Conservation (phyloP, 2,888 invertebrate species). For the Caenorhabditis zanzibari region DNA sequence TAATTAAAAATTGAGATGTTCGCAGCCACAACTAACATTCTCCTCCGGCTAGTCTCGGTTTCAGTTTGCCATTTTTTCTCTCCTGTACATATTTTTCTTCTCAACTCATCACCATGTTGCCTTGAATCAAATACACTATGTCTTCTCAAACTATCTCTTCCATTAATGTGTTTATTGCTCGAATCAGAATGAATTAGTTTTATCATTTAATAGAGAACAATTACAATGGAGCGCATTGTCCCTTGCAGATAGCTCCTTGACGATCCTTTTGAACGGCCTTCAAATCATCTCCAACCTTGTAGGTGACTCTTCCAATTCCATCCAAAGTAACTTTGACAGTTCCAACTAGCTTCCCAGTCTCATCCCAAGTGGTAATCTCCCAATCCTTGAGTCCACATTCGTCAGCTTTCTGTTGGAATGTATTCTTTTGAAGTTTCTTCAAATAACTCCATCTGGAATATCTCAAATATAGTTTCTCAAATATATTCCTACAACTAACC, state of each 20-base stretch:
- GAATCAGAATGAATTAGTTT: constrained; percentile 33
- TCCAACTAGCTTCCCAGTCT: constrained; percentile 69
- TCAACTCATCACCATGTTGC: constrained; percentile 16
- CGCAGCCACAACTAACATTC: neutral
- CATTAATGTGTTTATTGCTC: constrained; percentile 4
- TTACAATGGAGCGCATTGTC: constrained; percentile 80
- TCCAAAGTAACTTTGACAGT: constrained; percentile 71
- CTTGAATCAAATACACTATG: constrained; percentile 15
- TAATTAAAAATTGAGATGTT: constrained; percentile 87
- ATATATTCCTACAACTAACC: constrained; percentile 55
- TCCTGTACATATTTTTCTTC: constrained; percentile 38
- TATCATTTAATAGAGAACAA: neutral
- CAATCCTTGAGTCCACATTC: constrained; percentile 81
- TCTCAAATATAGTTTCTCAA: neutral
- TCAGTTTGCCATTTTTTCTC: constrained; percentile 34
- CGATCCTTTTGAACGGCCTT: constrained; percentile 79
- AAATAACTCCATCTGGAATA: constrained; percentile 78
- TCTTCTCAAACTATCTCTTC: constrained; percentile 16
- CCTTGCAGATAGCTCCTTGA: constrained; percentile 82
- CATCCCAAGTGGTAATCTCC: constrained; percentile 78
- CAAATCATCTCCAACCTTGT: constrained; percentile 80
- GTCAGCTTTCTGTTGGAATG: constrained; percentile 82
- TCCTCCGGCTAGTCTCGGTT: constrained; percentile 6
- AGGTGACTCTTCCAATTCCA: constrained; percentile 80
- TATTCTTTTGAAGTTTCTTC: constrained; percentile 78